phyloP scores from a whole-genome alignment of 2,888 invertebrate genomes.

The Eupithecia exiguata region DNA sequence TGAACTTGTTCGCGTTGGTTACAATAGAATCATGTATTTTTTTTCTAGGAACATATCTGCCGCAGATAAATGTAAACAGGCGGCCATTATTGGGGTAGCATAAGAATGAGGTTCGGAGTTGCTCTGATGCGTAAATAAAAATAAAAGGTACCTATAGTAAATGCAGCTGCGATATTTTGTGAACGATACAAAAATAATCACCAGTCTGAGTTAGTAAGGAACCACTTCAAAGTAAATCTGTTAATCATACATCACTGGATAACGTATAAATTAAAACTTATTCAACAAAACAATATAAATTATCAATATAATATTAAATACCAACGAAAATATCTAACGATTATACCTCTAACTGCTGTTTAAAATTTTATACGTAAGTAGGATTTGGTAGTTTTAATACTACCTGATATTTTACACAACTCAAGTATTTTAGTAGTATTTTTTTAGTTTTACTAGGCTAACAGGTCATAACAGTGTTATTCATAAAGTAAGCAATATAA shows the following conservation, averaged over 20 bases:
- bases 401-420: conserved; percentile 31
- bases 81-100: conserved; percentile 54
- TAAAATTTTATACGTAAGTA: conserved; percentile 29
- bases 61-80: conserved; percentile 1
- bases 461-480: not conserved
- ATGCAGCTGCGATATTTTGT: conserved; percentile 45
- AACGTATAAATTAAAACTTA: conserved; percentile 47
- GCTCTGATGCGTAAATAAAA: conserved; percentile 35
- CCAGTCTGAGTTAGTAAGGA: conserved; percentile 43
- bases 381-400: conserved; percentile 30
- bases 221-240: conserved; percentile 41
- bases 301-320: conserved; percentile 42
- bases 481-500: conserved; percentile 1
- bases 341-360: conserved; percentile 28
- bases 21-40: not conserved
- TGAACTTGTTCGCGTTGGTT: no score
- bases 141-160: conserved; percentile 44
- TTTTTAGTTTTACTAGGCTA: conserved; percentile 35
- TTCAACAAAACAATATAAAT: conserved; percentile 51
- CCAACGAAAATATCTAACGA: conserved; percentile 41
- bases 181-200: conserved; percentile 36
- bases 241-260: conserved; percentile 36
- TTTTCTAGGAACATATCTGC: not conserved
- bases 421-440: conserved; percentile 20
- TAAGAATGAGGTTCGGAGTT: conserved; percentile 38